Percentiles rank a stretch among this genome's conserved stretches.
Conservation (phyloP, 2,888 invertebrate genomes). For the Dasypogon diadema region DNA sequence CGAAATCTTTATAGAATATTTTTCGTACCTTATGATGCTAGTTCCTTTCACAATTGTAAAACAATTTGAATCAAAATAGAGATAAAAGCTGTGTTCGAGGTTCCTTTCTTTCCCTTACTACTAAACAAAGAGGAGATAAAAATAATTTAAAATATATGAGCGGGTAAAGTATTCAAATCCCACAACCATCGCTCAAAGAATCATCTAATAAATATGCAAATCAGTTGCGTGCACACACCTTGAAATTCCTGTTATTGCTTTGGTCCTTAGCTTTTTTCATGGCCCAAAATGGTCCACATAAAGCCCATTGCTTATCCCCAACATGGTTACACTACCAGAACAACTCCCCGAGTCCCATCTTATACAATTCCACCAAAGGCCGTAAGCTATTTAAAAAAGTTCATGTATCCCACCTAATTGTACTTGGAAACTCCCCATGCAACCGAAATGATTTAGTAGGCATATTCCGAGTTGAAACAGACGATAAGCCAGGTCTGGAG, state of each 20-base stretch:
- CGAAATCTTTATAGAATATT: too few relatives aligned
- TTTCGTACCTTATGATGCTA: too few relatives aligned
- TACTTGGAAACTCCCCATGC: slow-evolving; percentile 2
- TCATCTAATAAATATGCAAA: slow-evolving; percentile 56
- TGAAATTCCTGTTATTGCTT: slow-evolving; percentile 52
- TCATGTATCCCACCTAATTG: slow-evolving; percentile 5
- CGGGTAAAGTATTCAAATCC: slow-evolving; percentile 26
- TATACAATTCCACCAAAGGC: not conserved
- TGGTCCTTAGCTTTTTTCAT: slow-evolving; percentile 1
- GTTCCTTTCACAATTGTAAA: too few relatives aligned
- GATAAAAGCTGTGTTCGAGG: too few relatives aligned
- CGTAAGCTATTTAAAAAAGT: slow-evolving; percentile 31
- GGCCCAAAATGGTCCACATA: slow-evolving; percentile 9
- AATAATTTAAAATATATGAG: not conserved
- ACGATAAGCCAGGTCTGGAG: slow-evolving; percentile 15
- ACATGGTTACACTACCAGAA: not conserved
- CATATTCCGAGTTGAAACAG: slow-evolving; percentile 23
- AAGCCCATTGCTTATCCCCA: slow-evolving; percentile 13
- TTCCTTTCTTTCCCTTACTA: slow-evolving; percentile 9
- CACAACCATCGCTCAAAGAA: slow-evolving; percentile 33
- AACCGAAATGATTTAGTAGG: slow-evolving; percentile 19
- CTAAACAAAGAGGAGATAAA: slow-evolving; percentile 6
- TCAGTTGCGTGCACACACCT: slow-evolving; percentile 56
- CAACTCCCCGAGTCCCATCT: slow-evolving; percentile 32
- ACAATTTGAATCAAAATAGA: too few relatives aligned